phyloP scores from a whole-genome alignment of 2,888 invertebrate species.

The Philhelius pedissequus region DNA sequence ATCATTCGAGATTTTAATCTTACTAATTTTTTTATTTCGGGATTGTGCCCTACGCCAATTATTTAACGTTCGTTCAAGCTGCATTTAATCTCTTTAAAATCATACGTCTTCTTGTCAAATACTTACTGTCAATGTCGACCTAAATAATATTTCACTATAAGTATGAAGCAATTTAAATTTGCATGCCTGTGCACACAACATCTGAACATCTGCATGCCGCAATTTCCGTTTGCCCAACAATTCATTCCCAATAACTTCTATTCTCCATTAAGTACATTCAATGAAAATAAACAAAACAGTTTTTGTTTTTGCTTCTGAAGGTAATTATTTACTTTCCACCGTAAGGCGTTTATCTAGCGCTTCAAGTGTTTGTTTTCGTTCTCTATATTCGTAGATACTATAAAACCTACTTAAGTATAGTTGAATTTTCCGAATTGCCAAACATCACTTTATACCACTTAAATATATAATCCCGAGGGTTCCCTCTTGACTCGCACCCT shows the following conservation, averaged over 20 bases:
- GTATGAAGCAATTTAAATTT: no score
- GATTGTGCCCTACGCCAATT: no score
- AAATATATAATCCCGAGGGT: slow-evolving; percentile 40
- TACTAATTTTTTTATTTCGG: no score
- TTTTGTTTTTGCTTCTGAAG: background rate
- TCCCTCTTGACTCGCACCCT: slow-evolving; percentile 21
- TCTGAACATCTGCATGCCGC: no score
- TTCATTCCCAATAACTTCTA: background rate
- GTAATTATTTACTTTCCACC: slow-evolving; percentile 18
- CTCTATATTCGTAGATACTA: no score
- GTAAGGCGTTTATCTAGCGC: background rate
- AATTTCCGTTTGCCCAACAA: background rate
- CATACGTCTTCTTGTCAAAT: no score
- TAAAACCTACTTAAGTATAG: slow-evolving; percentile 13
- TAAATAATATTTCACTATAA: no score
- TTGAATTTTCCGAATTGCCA: slow-evolving; percentile 52
- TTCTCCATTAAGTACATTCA: background rate
- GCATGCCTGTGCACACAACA: no score
- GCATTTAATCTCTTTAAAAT: no score
- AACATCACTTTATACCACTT: slow-evolving; percentile 60
- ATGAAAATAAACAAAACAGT: background rate
- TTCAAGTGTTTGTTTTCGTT: background rate
- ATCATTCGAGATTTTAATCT: no score
- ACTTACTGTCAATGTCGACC: no score
- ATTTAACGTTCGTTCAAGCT: no score